Evolutionary conservation across 2,797 vertebrate genomes (phyloP), one percentile per base, ranked within the genome.

Genomic region (Gymnodraco acuticeps): DNA sequence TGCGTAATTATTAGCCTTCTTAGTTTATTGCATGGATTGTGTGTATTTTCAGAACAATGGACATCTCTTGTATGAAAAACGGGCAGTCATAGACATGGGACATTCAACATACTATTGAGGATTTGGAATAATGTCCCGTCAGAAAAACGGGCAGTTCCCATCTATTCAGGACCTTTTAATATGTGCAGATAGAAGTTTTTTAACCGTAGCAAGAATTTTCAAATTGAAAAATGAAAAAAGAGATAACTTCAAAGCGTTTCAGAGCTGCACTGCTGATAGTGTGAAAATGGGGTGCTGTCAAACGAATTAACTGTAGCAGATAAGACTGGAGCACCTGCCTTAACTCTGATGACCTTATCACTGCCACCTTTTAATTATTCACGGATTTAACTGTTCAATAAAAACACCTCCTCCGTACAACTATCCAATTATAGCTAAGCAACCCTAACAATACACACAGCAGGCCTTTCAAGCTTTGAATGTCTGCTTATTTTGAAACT

Each of bases 351-450:
- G 76, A 81, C 70, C 73, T 84, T 81, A 76, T 74, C 58, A 20
- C 74, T 41, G 64, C 52, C 61, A 79, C 47, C 20, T 60, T 73
- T 85, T 74, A 27, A 88, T 89, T 82, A 85, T 87, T 89, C 47
- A 85, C 42, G 31, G 47, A 23, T 48, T 50, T 72, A 51, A 75
- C 64, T 51, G 23, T 20, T 60, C 7, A 7, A 58, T 70, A 59
- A 73, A 77, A 75, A 59, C 66, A 50, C 20, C 48, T 45, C 46
- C 61, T 52, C 52, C 19, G 0, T 10, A 60, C 51, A 45, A 54
- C 23, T 14, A 14, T 46, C 43, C 65, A 66, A 67, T 78, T 55
- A 62, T n/a, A 47, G 19, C 45, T 33, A 43, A 75, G 64, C 46
- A 38, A 42, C 62, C 0, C 48, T 65, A 63, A 73, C 11, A 15